Evolutionary conservation across 2,888 invertebrate genomes (phyloP).

Genomic region (Rotaria socialis): DNA sequence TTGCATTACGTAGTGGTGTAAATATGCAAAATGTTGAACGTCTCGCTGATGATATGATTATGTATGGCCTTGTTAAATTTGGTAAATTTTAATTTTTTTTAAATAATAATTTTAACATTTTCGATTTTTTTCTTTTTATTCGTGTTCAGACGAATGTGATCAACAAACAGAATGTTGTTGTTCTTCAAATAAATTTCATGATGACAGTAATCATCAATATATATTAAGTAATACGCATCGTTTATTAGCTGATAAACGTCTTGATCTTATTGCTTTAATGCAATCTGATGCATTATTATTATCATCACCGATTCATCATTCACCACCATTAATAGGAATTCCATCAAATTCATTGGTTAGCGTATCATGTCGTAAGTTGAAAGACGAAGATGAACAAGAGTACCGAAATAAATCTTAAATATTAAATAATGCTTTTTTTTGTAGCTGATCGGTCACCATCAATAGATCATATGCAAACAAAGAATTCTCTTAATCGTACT

Average conservation of each 20-base stretch:
- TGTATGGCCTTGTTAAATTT: slow-evolving; percentile 22
- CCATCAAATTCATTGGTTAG: neutral
- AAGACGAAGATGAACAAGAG: too few relatives aligned
- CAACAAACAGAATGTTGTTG: neutral
- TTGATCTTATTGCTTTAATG: slow-evolving; percentile 36
- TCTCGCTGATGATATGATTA: slow-evolving; percentile 11
- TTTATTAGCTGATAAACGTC: slow-evolving; percentile 2
- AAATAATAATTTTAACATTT: neutral
- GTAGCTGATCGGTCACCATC: slow-evolving; percentile 19
- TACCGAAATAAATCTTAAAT: neutral
- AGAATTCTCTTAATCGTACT: neutral
- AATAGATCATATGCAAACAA: neutral
- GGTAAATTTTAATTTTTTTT: neutral
- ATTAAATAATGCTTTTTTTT: neutral
- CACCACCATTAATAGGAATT: neutral
- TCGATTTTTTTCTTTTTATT: neutral
- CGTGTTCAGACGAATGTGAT: neutral
- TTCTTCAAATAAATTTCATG: slow-evolving; percentile 8
- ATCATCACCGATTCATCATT: slow-evolving; percentile 6
- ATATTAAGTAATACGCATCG: slow-evolving; percentile 1
- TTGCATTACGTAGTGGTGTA: slow-evolving; percentile 1
- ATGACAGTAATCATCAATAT: slow-evolving; percentile 16
- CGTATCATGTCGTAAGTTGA: slow-evolving; percentile 27
- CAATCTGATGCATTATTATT: neutral
- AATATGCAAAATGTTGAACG: slow-evolving; percentile 32